These are phyloP conservation scores for Caerostris darwini DNA, from an alignment of 1,140 invertebrate genomes.

Conservation along the genomic window DNA sequence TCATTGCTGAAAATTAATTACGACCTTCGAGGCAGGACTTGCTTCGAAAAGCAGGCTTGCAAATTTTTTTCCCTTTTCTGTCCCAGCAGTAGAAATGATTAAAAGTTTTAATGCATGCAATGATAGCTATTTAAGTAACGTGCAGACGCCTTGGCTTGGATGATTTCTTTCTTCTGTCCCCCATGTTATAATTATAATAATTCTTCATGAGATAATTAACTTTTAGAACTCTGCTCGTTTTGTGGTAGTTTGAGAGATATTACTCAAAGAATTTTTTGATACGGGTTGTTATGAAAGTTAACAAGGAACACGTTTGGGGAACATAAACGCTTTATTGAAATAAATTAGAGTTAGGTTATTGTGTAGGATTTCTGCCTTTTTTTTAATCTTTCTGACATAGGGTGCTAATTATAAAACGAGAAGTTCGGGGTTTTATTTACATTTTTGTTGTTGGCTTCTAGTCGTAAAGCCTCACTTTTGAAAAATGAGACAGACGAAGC, in stretches of 20 bases:
- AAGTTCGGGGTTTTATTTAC: not conserved
- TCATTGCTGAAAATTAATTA: constrained; percentile 59
- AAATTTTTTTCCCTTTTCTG: not conserved
- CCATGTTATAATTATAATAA: constrained; percentile 58
- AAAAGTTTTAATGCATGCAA: constrained; percentile 29
- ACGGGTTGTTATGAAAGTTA: constrained; percentile 27
- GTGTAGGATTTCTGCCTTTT: not conserved
- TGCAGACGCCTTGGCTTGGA: not conserved
- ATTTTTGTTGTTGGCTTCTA: constrained; percentile 20
- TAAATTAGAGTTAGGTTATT: constrained; percentile 47
- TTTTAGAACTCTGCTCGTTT: constrained; percentile 11
- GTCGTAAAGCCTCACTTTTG: not conserved
- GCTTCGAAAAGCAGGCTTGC: not conserved
- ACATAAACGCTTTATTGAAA: constrained; percentile 53
- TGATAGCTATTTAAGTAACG: constrained; percentile 48
- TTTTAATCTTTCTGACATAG: not conserved
- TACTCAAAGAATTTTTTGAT: constrained; percentile 21
- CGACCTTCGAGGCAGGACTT: not conserved
- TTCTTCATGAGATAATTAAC: constrained; percentile 54
- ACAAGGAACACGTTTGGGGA: constrained; percentile 27
- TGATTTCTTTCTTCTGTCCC: constrained; percentile 22
- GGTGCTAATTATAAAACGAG: constrained; percentile 27
- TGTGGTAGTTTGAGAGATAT: not conserved
- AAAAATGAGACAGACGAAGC: not conserved
- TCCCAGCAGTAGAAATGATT: not conserved